Base-by-base conservation (phyloP, 2,113 vertebrate species). In the Pleuronectes platessa region DNA sequence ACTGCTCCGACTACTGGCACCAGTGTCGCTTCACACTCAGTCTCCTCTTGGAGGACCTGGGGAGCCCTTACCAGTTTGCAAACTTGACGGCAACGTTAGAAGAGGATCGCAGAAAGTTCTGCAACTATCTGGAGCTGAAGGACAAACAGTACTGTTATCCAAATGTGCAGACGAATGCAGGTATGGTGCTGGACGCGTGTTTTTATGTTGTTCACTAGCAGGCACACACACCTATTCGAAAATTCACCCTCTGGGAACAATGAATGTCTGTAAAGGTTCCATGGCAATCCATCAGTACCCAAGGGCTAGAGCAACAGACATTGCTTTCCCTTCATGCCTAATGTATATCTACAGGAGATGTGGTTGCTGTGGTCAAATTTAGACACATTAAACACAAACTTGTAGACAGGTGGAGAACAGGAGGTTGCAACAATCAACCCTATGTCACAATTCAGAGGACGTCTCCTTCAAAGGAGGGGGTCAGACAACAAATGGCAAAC, bases 61-160 rank as follows among this genome's bases (percentile, higher is more conserved):
- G 68, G 12, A 61, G 2, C 56, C 65, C 61, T 17, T 60, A 78
- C 31, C 80, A 85, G 67, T 76, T 83, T 69, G 26, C 78, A 65
- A 93, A 91, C 56, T 54, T 92, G 51, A 90, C 92, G 0, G 54
- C 85, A 7, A 65, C 49, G 0, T 74, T 95, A 11, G 95, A 96
- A 70, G 91, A 90, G 12, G 88, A 96, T 83, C 91, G 75, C 8
- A 77, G 61, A 10, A 87, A 14, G 66, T 95, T 96, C 90, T 95
- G 95, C 61, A 81, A 91, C 62, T 90, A 85, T 40, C 88, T 96
- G 85, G 93, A 90, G 82, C 90, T 95, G 42, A 94, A 94, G 61
- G 95, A 96, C 88, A 90, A 81, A 0, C 92, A 95, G 61, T 96
- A 96, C 84, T 96, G 95, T 81, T 96, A 94, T 80, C 95, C 95